These are phyloP conservation scores for Tetragnatha montana DNA, from an alignment of 2,888 invertebrate species.

Conservation along the genomic window DNA sequence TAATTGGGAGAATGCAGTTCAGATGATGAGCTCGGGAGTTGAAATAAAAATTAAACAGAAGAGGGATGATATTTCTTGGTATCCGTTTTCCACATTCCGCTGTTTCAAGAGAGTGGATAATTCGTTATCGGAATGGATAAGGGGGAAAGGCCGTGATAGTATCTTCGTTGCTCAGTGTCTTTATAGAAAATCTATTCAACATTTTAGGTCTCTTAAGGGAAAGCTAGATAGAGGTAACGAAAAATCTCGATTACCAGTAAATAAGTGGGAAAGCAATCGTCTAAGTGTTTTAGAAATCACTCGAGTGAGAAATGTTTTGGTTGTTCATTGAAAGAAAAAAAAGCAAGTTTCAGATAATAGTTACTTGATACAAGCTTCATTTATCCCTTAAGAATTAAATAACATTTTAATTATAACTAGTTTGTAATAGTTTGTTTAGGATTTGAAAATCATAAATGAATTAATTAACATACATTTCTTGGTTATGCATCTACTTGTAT, in stretches of 20 bases:
- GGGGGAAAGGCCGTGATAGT: not conserved
- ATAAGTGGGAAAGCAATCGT: no score
- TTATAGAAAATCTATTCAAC: constrained; percentile 15
- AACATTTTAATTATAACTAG: no score
- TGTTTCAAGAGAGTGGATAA: not conserved
- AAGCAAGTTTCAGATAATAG: no score
- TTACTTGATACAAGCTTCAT: no score
- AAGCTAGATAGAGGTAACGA: not conserved
- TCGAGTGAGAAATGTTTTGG: no score
- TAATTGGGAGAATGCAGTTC: not conserved
- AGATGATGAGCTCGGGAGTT: not conserved
- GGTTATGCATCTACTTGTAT: no score
- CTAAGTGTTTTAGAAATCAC: no score
- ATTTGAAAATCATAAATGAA: no score
- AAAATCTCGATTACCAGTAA: not conserved
- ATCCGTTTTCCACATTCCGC: constrained; percentile 6
- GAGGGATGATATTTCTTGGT: not conserved
- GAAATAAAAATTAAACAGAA: not conserved
- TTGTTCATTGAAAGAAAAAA: no score
- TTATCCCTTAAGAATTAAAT: no score
- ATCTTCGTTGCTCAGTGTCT: constrained; percentile 9
- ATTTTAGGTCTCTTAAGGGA: not conserved
- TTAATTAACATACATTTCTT: no score
- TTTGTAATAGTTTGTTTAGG: no score
- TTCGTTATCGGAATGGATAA: not conserved